Evolutionary conservation across 2,797 vertebrate genomes (phyloP).

Genomic region (Epinephelus malabaricus): DNA sequence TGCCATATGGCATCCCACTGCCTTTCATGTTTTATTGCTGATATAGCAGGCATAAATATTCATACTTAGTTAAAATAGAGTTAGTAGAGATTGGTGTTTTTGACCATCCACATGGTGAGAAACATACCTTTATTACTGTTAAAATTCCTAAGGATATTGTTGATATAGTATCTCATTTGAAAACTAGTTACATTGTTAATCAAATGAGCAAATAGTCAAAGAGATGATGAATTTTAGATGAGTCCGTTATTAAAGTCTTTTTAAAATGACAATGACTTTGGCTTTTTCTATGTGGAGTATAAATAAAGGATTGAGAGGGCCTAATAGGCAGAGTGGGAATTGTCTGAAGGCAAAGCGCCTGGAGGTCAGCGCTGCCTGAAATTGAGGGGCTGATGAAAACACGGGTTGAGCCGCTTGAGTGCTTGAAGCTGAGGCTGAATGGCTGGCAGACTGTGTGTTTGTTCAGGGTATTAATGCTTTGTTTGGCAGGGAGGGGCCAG

Average conservation of each 20-base stretch:
- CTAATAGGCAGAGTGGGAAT: conserved; percentile 37
- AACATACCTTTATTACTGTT: neutral
- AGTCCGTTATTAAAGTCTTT: conserved; percentile 41
- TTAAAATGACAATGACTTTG: conserved; percentile 34
- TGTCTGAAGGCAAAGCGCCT: conserved; percentile 31
- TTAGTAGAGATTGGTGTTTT: neutral
- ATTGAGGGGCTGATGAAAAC: conserved; percentile 62
- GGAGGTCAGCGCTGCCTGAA: conserved; percentile 30
- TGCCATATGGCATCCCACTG: no score
- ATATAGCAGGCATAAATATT: neutral
- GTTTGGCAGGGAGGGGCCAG: conserved; percentile 74
- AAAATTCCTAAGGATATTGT: neutral
- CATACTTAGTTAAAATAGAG: neutral
- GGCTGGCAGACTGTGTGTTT: conserved; percentile 66
- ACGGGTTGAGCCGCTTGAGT: conserved; percentile 45
- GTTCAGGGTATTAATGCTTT: conserved; percentile 79
- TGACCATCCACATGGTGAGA: neutral
- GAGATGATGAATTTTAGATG: conserved; percentile 38
- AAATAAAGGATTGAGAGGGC: conserved; percentile 46
- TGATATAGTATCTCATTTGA: neutral
- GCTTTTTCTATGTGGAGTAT: conserved; percentile 33
- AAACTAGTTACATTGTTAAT: neutral
- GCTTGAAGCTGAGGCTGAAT: conserved; percentile 43
- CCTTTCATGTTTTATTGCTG: neutral
- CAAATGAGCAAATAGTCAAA: conserved; percentile 22